Conservation (phyloP, 2,113 vertebrate genomes). For the Chlorodrepanis virens region DNA sequence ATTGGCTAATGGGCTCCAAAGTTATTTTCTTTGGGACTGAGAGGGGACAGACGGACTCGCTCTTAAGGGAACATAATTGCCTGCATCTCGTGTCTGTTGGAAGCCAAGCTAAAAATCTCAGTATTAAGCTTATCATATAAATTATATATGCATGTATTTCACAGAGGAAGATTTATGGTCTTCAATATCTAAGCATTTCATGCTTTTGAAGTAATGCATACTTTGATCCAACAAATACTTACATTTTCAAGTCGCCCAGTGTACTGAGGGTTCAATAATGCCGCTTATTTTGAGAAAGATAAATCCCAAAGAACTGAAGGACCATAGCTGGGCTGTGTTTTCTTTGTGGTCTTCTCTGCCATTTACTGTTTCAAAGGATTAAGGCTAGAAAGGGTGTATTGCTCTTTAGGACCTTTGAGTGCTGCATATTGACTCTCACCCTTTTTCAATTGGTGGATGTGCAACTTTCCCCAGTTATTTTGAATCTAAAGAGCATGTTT, state of each 20-base stretch:
- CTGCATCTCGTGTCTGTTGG: constrained; percentile 13
- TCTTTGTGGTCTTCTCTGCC: background rate
- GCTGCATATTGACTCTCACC: background rate
- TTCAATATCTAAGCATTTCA: constrained; percentile 49
- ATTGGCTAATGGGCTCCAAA: background rate
- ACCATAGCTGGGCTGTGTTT: background rate
- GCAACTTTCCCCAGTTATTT: background rate
- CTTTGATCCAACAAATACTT: constrained; percentile 55
- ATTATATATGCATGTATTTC: constrained; percentile 51
- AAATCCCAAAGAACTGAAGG: background rate
- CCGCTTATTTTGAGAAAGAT: background rate
- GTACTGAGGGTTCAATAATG: background rate
- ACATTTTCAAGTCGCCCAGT: background rate
- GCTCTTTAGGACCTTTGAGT: background rate
- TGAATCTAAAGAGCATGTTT: background rate
- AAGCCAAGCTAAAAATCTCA: constrained; percentile 36
- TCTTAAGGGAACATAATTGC: constrained; percentile 19
- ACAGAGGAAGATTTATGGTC: constrained; percentile 52
- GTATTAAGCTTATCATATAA: constrained; percentile 54
- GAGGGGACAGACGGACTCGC: constrained; percentile 23
- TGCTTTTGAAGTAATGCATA: constrained; percentile 55
- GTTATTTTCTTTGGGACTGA: constrained; percentile 57
- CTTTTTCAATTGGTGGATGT: background rate
- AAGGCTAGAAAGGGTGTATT: background rate
- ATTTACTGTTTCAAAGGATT: background rate